Conservation (phyloP, 2,888 invertebrate genomes). For the Eupithecia pulchellata region DNA sequence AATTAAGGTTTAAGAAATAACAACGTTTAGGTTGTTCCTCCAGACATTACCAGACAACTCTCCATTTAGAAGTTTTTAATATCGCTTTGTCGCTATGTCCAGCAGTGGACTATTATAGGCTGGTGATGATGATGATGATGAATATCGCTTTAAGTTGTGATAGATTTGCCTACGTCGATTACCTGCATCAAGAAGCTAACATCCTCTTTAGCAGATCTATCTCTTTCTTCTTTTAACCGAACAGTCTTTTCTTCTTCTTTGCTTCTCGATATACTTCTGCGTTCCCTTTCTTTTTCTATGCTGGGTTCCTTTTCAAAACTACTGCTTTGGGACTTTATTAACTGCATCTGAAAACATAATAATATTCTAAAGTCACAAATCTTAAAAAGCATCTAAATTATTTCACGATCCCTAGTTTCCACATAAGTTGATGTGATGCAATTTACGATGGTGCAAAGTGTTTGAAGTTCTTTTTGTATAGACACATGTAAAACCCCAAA, state of each 20-base stretch:
- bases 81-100: too few species aligned
- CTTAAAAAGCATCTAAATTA: background rate
- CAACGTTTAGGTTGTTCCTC: too few species aligned
- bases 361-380: background rate
- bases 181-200: slow-evolving; percentile 83
- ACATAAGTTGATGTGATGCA: background rate
- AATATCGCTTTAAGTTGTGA: too few species aligned
- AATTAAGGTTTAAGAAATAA: too few species aligned
- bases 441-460: background rate
- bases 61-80: too few species aligned
- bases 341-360: slow-evolving; percentile 78
- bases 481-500: too few species aligned
- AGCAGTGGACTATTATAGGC: too few species aligned
- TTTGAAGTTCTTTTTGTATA: too few species aligned
- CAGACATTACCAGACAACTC: too few species aligned
- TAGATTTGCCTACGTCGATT: slow-evolving; percentile 12
- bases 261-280: slow-evolving; percentile 76
- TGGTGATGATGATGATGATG: too few species aligned
- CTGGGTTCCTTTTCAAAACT: slow-evolving; percentile 84
- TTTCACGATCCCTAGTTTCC: too few species aligned
- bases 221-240: slow-evolving; percentile 66
- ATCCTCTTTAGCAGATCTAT: slow-evolving; percentile 68
- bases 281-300: slow-evolving; percentile 78
- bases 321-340: slow-evolving; percentile 82
- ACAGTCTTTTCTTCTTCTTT: slow-evolving; percentile 76